Evolutionary conservation across 2,113 vertebrate species (phyloP), one percentile per base, ranked within the genome.

Genomic region (Coturnix japonica): DNA sequence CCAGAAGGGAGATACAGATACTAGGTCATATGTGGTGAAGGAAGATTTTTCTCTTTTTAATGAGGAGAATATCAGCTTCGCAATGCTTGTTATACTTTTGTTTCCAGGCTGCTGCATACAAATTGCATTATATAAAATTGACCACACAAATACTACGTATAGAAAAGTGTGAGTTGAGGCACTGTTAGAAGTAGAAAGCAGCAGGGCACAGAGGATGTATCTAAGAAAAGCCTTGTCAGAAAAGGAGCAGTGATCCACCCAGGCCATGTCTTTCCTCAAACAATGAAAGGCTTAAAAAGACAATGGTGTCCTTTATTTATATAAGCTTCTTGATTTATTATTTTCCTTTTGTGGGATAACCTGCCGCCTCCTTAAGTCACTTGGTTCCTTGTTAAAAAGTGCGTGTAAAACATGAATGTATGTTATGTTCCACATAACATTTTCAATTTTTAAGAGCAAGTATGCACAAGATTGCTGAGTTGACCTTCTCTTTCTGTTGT

Each of bases 1-100:
- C 61, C 74, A 82, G 89, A 94, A 81, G 79, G 87, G 91, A 94
- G 47, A 75, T 60, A 44, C 0, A 77, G 60, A 69, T 80, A 83
- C 53, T 35, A 61, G 35, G 75, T 91, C 87, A 83, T 72, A 81
- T 13, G 25, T 81, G 35, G 75, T 60, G 72, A 78, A 66, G 31
- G 35, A 87, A 35, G n/a, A 83, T 74, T 94, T 94, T 93, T 89
- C 76, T 89, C 46, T 82, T 89, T 83, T 91, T 94, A 92, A 87
- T 93, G 85, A 91, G 75, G 23, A 80, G 22, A 71, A 13, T 76
- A 89, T 82, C 37, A 67, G 61, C 85, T 91, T 91, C 87, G 72
- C 65, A 63, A 3, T 56, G 47, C 72, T 87, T 80, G 51, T 82
- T 96, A 81, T 21, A 21, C 57, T 91, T 91, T 81, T 44, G 67